Conservation (phyloP, 2,888 invertebrate genomes). For the Flexamia atlantica region DNA sequence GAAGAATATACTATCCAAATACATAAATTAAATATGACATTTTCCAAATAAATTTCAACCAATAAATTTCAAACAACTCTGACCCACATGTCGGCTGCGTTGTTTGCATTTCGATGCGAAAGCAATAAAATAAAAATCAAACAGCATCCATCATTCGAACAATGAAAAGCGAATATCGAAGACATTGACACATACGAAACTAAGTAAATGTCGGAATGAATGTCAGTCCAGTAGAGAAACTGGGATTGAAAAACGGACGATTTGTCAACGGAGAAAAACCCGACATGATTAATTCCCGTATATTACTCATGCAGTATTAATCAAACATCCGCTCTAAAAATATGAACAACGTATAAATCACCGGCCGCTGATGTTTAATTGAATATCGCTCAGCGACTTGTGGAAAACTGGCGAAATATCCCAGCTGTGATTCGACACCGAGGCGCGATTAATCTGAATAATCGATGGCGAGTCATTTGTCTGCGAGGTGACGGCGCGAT, state of each 20-base stretch:
- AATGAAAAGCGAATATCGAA: conserved; percentile 30
- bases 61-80: no score
- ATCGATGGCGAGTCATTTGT: conserved; percentile 60
- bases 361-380: conserved; percentile 43
- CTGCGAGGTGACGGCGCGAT: conserved; percentile 24
- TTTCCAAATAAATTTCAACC: no score
- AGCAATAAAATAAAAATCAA: conserved; percentile 3
- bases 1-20: no score
- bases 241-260: conserved; percentile 48
- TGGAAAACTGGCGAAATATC: conserved; percentile 60
- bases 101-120: not conserved
- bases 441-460: conserved; percentile 59
- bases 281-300: conserved; percentile 37
- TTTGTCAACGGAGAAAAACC: conserved; percentile 41
- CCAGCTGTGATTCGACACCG: conserved; percentile 57
- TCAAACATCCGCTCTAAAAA: conserved; percentile 53
- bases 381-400: conserved; percentile 53
- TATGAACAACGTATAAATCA: conserved; percentile 56
- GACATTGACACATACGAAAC: conserved; percentile 27
- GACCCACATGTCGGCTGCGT: not conserved
- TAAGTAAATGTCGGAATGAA: conserved; percentile 43
- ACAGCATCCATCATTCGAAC: conserved; percentile 17
- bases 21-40: no score
- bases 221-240: conserved; percentile 29
- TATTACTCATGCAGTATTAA: conserved; percentile 31